Evolutionary conservation across 2,888 invertebrate species (phyloP).

Genomic region (Rhamnusium bicolor): DNA sequence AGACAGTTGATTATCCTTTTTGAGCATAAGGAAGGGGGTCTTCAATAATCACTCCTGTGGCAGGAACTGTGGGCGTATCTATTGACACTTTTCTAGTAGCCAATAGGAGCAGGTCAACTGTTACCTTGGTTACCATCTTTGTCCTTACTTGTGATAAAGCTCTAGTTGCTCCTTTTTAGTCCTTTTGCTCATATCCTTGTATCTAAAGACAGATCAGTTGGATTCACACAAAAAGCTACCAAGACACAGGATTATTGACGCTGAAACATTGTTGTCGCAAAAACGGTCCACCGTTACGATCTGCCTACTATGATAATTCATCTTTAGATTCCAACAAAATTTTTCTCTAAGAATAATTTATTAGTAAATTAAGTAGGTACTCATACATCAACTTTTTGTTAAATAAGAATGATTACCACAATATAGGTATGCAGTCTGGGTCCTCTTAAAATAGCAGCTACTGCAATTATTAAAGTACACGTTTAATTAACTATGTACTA

Average conservation of each 20-base stretch:
- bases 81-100: constrained; percentile 68
- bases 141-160: constrained; percentile 62
- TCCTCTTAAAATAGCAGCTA: no score
- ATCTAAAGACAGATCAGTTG: constrained; percentile 50
- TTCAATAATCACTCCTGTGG: constrained; percentile 47
- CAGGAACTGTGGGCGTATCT: constrained; percentile 65
- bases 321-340: constrained; percentile 41
- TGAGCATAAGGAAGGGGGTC: constrained; percentile 46
- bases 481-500: no score
- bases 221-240: constrained; percentile 46
- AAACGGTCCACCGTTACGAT: constrained; percentile 29
- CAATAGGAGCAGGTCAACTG: constrained; percentile 67
- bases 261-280: constrained; percentile 31
- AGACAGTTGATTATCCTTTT: constrained; percentile 51
- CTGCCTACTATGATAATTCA: no score
- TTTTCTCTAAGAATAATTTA: constrained; percentile 1
- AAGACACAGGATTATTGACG: constrained; percentile 47
- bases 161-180: constrained; percentile 44
- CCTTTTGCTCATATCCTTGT: constrained; percentile 53
- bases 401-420: no score
- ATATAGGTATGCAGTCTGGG: no score
- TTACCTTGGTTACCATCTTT: constrained; percentile 67
- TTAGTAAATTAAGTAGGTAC: neutral
- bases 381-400: no score
- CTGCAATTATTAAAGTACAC: no score